These are phyloP conservation scores for Pomacea canaliculata DNA, from an alignment of 2,888 invertebrate genomes.

Conservation along the genomic window DNA sequence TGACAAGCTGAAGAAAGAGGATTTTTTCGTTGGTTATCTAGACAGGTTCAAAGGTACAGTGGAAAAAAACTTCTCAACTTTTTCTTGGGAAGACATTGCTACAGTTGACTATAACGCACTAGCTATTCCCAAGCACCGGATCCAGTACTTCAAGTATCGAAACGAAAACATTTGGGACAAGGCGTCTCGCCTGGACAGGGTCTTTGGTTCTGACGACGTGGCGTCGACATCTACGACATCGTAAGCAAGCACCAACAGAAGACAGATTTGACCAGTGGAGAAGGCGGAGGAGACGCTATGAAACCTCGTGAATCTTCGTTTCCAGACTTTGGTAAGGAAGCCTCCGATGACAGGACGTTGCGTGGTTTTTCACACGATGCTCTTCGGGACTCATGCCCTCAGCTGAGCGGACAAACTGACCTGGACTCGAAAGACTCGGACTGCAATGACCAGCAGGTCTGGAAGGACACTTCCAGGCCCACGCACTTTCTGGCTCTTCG, in stretches of 20 bases:
- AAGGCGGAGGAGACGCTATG: no score
- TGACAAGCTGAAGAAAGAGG: slow-evolving; percentile 59
- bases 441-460: no score
- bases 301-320: no score
- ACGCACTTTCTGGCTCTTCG: slow-evolving; percentile 69
- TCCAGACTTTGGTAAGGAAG: no score
- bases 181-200: slow-evolving; percentile 67
- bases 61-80: slow-evolving; percentile 69
- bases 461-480: slow-evolving; percentile 37
- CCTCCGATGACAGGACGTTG: no score
- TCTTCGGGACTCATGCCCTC: no score
- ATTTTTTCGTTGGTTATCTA: slow-evolving; percentile 70
- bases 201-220: slow-evolving; percentile 70
- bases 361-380: no score
- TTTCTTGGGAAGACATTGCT: slow-evolving; percentile 71
- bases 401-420: no score
- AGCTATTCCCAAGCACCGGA: slow-evolving; percentile 72
- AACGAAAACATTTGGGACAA: slow-evolving; percentile 71
- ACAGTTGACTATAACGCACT: slow-evolving; percentile 68
- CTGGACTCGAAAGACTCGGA: no score
- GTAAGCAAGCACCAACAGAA: slow-evolving; percentile 43
- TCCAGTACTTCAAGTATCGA: slow-evolving; percentile 72
- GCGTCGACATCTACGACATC: slow-evolving; percentile 59
- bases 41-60: slow-evolving; percentile 71
- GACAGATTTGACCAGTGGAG: no score